Evolutionary conservation across 1,140 invertebrate species (phyloP).

Genomic region (Pseudomyrmex pallidus): DNA sequence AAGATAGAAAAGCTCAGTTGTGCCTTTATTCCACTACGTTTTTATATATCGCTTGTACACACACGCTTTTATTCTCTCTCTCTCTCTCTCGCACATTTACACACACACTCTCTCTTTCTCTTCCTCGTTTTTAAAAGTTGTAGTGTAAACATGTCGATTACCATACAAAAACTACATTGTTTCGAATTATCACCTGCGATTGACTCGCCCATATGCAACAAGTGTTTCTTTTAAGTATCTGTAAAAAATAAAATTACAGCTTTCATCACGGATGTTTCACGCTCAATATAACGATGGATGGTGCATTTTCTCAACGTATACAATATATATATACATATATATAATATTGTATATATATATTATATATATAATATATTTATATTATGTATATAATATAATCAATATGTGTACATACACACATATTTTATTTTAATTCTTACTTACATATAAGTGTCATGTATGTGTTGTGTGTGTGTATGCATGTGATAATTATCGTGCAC

Average conservation of each 20-base stretch:
- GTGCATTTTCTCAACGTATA: neutral
- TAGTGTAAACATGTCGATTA: slow-evolving; percentile 33
- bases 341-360: neutral
- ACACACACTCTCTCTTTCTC: neutral
- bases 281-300: neutral
- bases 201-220: slow-evolving; percentile 18
- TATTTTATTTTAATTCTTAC: neutral
- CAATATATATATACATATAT: neutral
- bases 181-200: slow-evolving; percentile 62
- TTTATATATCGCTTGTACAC: neutral
- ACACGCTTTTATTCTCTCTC: neutral
- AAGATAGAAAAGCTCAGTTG: slow-evolving; percentile 57
- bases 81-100: neutral
- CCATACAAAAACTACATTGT: slow-evolving; percentile 68
- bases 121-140: slow-evolving; percentile 14
- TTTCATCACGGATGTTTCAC: neutral
- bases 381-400: neutral
- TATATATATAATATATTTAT: neutral
- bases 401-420: neutral
- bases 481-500: slow-evolving; percentile 61
- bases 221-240: slow-evolving; percentile 58
- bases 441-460: slow-evolving; percentile 18
- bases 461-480: neutral
- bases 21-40: neutral
- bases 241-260: slow-evolving; percentile 43